Conservation (phyloP, 92 coral and sea anemone species). For the Chrysogorgia sp. region DNA sequence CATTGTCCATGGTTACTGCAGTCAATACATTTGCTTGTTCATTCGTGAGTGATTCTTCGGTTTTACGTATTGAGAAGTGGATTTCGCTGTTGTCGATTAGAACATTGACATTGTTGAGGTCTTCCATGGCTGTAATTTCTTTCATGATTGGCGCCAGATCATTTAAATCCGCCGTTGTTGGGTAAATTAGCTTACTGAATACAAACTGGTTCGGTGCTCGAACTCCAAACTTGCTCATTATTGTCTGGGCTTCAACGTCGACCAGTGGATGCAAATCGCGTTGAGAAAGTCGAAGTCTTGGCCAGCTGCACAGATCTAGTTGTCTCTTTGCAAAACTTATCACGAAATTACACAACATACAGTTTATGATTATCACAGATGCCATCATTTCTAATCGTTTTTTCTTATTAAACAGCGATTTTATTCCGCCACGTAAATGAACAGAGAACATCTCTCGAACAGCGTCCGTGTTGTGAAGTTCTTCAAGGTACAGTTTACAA, state of each 20-base stretch:
- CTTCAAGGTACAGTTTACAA: constrained; percentile 8
- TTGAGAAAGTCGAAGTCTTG: not conserved
- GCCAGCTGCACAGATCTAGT: constrained; percentile 8
- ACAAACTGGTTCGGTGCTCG: constrained; percentile 10
- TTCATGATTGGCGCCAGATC: not conserved
- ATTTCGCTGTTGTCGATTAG: not conserved
- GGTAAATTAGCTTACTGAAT: not conserved
- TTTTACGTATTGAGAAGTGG: not conserved
- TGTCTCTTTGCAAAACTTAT: not conserved
- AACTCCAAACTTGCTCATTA: constrained; percentile 1
- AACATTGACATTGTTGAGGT: too few species aligned
- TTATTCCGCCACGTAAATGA: not conserved
- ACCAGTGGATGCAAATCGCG: not conserved
- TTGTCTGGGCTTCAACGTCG: not conserved
- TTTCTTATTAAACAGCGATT: not conserved
- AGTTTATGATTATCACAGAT: constrained; percentile 5
- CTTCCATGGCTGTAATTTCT: not conserved
- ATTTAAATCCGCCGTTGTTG: not conserved
- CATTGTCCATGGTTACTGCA: not conserved
- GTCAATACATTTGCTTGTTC: not conserved
- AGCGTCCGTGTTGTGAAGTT: constrained; percentile 12
- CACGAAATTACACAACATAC: not conserved
- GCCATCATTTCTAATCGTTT: not conserved
- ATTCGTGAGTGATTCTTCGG: not conserved
- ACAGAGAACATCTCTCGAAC: constrained; percentile 4